These are phyloP conservation scores for Clarias magur DNA, from an alignment of 2,113 vertebrate species.

Conservation along the genomic window DNA sequence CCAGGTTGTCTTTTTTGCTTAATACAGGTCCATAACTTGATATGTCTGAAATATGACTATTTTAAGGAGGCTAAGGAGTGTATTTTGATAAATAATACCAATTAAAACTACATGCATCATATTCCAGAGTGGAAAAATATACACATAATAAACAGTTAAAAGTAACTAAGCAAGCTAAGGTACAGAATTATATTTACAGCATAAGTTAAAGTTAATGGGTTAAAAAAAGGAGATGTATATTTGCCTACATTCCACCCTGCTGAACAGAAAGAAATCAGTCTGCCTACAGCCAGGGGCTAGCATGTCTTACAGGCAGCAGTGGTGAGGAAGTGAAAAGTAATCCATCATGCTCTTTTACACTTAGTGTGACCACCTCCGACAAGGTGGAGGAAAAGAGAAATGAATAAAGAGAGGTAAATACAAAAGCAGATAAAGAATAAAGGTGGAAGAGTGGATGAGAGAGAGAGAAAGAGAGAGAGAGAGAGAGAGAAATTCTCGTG, in stretches of 20 bases:
- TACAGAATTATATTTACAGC: not conserved
- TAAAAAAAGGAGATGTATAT: not conserved
- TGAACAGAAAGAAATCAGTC: conserved; percentile 31
- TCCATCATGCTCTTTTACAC: conserved; percentile 61
- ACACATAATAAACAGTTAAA: too few relatives aligned
- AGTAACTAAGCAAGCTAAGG: not conserved
- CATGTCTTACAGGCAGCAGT: conserved; percentile 28
- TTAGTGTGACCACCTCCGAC: conserved; percentile 61
- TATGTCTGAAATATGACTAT: too few relatives aligned
- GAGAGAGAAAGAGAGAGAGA: conserved; percentile 7
- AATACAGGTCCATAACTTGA: too few relatives aligned
- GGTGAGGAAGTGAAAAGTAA: conserved; percentile 54
- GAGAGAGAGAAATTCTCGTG: not conserved
- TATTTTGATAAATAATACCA: not conserved
- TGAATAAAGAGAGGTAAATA: conserved; percentile 9
- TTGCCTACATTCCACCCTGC: not conserved
- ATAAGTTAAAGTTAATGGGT: not conserved
- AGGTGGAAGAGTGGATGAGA: not conserved
- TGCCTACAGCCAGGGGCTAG: conserved; percentile 37
- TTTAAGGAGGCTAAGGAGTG: too few relatives aligned
- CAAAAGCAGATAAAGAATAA: conserved; percentile 6
- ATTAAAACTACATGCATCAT: not conserved
- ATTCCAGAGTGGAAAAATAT: not conserved
- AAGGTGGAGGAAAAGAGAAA: conserved; percentile 17
- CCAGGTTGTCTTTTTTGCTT: too few relatives aligned